Evolutionary conservation across 37 sponge, comb jelly and placozoan genomes (phyloP), one percentile per base, ranked within the genome.

Genomic region (Eunapius fragilis): DNA sequence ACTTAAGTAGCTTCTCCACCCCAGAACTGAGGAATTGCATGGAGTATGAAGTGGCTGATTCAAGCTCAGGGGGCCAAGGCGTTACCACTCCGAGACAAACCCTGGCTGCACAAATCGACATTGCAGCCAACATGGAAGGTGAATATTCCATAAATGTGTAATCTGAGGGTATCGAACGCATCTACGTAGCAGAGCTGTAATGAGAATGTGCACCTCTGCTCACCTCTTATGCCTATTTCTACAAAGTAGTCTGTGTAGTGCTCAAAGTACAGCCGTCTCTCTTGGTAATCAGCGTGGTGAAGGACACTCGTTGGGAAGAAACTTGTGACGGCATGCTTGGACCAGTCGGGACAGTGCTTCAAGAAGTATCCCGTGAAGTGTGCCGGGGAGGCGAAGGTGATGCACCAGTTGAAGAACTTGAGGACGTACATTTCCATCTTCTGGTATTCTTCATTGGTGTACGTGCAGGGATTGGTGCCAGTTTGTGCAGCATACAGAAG

Each of bases 301-400:
- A 67, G 33, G 23, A 34, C 26, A 17, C n/a, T 36, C 11, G n/a
- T 19, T 25, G 33, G 14, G 25, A 37, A n/a, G 4, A 30, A 48
- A 25, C 38, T 36, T 2, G 71, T 0, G 38, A 38, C 70, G 22
- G 30, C 69, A 25, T 25, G 69, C 10, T 70, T 67, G 45, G 77
- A 13, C 50, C 41, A 82, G 33, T 81, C 73, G 17, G 41, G 30
- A 26, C 80, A 68, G 23, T 30, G 68, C 75, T 81, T 31, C 72
- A 88, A 73, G 82, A 81, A 92, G 82, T 85, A 92, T 13, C 86
- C 81, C 35, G 77, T 77, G 67, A 89, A 92, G 85, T 92, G 93
- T 24, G 82, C 86, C 25, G 86, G 74, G 22, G 89, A 76, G 2
- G 93, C 89, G 73, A 86, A 48, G 67, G 86, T 86, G 34, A 92